Conservation (phyloP, 1,140 invertebrate species). For the Drosophila bocki region DNA sequence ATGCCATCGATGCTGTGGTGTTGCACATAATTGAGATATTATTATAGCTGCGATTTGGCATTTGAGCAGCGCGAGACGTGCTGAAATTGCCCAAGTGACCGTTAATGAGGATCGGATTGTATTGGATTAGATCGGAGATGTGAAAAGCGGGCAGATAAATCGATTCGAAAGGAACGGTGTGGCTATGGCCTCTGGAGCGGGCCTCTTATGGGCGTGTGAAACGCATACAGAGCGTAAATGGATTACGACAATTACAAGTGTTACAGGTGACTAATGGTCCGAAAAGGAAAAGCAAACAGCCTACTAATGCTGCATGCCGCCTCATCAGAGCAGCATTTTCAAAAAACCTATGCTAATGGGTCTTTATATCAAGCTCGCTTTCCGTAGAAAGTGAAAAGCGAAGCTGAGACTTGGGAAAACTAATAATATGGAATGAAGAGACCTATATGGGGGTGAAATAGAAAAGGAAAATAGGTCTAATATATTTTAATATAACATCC, state of each 20-base stretch:
- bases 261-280: neutral
- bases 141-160: conserved; percentile 38
- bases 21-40: conserved; percentile 75
- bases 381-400: conserved; percentile 8
- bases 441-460: neutral
- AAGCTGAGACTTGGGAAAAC: neutral
- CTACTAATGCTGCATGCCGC: neutral
- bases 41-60: conserved; percentile 66
- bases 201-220: neutral
- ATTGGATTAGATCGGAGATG: conserved; percentile 17
- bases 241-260: neutral
- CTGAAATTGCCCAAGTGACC: conserved; percentile 66
- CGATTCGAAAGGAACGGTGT: conserved; percentile 15
- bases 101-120: conserved; percentile 60
- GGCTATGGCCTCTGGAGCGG: neutral
- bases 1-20: conserved; percentile 56
- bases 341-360: neutral
- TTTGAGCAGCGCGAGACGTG: conserved; percentile 65
- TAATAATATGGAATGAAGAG: neutral
- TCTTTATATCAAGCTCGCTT: neutral
- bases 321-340: neutral
- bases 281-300: neutral
- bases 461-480: neutral
- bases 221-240: neutral
- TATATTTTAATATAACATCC: too few relatives aligned